Conservation (phyloP, 2,113 vertebrate genomes). For the Anser cygnoides region DNA sequence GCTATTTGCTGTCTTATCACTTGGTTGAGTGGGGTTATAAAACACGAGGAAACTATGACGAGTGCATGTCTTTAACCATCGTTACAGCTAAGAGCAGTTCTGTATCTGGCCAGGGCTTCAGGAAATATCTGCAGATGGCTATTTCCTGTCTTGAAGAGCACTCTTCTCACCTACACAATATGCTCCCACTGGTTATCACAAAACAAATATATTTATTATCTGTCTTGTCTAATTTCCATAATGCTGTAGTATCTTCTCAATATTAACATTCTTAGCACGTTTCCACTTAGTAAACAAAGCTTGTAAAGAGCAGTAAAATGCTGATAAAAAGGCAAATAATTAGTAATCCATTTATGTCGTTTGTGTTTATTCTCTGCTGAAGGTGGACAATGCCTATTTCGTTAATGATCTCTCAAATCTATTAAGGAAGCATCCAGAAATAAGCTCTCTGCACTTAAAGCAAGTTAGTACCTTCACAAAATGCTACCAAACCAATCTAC, state of each 20-base stretch:
- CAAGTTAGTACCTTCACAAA: not conserved
- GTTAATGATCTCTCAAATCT: not conserved
- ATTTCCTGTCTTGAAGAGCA: not conserved
- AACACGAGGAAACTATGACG: constrained; percentile 1
- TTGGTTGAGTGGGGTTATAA: constrained; percentile 7
- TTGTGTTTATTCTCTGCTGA: not conserved
- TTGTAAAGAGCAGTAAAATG: not conserved
- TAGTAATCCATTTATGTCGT: not conserved
- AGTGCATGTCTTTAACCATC: not conserved
- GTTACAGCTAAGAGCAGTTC: not conserved
- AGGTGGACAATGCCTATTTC: not conserved
- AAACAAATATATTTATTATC: not conserved
- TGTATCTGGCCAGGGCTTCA: not conserved
- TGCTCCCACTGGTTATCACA: not conserved
- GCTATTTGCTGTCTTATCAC: constrained; percentile 14
- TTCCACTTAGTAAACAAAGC: not conserved
- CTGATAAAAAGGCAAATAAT: not conserved
- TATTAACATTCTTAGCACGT: not conserved
- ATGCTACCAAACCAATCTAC: not conserved
- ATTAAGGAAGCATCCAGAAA: not conserved
- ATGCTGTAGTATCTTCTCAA: not conserved
- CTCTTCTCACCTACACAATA: not conserved
- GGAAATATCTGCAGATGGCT: not conserved
- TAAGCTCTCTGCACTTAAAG: not conserved
- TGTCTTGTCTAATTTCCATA: not conserved